phyloP scores from a whole-genome alignment of 2,888 invertebrate genomes.

The Pterostichus niger region DNA sequence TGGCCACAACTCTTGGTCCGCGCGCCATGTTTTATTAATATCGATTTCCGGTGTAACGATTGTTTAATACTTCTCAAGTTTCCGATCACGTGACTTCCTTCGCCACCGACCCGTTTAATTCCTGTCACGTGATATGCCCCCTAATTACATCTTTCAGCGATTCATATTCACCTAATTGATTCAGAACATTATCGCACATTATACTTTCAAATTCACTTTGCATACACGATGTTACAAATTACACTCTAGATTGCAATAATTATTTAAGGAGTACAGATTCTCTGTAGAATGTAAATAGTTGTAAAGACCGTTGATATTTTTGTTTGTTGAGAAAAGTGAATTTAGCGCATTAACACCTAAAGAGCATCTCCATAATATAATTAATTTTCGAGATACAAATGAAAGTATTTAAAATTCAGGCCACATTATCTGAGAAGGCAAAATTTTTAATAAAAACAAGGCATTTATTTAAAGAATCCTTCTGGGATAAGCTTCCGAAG shows the following conservation, averaged over 20 bases:
- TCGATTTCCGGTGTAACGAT: conserved; percentile 57
- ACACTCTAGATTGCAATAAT: too few relatives aligned
- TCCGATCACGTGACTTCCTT: conserved; percentile 39
- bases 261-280: too few relatives aligned
- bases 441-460: conserved; percentile 58
- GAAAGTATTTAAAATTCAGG: conserved; percentile 55
- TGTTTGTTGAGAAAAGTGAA: too few relatives aligned
- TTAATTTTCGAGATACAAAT: conserved; percentile 50
- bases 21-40: conserved; percentile 60
- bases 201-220: too few relatives aligned
- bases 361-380: conserved; percentile 23
- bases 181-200: too few relatives aligned
- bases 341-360: conserved; percentile 26
- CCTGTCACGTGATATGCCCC: conserved; percentile 9
- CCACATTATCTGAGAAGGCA: conserved; percentile 38
- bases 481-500: conserved; percentile 39
- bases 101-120: conserved; percentile 28
- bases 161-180: conserved; percentile 15
- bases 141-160: conserved; percentile 28
- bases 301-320: too few relatives aligned
- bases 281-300: too few relatives aligned
- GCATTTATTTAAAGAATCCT: conserved; percentile 32
- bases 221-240: too few relatives aligned
- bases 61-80: conserved; percentile 57
- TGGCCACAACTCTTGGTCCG: conserved; percentile 33